phyloP scores from a whole-genome alignment of 2,888 invertebrate genomes.

The Callinectes sapidus region DNA sequence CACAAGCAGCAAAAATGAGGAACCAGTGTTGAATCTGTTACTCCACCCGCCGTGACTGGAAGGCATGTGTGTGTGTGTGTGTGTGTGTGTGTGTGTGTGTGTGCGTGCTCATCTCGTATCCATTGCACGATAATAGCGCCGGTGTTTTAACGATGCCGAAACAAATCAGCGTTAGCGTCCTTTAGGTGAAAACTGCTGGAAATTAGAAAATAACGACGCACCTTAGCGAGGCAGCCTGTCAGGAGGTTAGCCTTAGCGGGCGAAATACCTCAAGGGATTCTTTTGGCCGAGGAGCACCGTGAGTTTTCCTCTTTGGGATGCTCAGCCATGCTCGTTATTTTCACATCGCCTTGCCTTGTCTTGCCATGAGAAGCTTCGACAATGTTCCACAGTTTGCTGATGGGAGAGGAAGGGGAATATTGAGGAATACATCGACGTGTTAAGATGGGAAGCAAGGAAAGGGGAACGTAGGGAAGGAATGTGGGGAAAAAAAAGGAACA shows the following conservation, averaged over 20 bases:
- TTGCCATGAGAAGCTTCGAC: neutral
- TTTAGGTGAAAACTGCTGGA: neutral
- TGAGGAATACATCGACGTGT: too few relatives aligned
- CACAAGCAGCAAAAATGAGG: neutral
- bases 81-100: conserved; percentile 26
- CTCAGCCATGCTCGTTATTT: neutral
- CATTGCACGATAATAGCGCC: neutral
- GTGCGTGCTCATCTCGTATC: neutral
- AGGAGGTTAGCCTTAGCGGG: neutral
- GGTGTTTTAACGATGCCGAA: conserved; percentile 6
- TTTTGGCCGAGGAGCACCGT: neutral
- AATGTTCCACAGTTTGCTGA: too few relatives aligned
- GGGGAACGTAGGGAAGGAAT: neutral
- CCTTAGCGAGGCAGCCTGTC: neutral
- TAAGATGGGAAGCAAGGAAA: neutral
- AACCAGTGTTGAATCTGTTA: neutral
- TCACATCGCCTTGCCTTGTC: neutral
- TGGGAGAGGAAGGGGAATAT: too few relatives aligned
- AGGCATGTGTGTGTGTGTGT: neutral
- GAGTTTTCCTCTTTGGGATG: neutral
- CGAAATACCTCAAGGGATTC: neutral
- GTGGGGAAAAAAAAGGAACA: too few relatives aligned
- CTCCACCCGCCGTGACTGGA: neutral
- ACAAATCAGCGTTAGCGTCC: neutral
- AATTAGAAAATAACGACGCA: neutral